phyloP scores from a whole-genome alignment of 2,797 vertebrate genomes.

The Oryzias dopingdopingensis region DNA sequence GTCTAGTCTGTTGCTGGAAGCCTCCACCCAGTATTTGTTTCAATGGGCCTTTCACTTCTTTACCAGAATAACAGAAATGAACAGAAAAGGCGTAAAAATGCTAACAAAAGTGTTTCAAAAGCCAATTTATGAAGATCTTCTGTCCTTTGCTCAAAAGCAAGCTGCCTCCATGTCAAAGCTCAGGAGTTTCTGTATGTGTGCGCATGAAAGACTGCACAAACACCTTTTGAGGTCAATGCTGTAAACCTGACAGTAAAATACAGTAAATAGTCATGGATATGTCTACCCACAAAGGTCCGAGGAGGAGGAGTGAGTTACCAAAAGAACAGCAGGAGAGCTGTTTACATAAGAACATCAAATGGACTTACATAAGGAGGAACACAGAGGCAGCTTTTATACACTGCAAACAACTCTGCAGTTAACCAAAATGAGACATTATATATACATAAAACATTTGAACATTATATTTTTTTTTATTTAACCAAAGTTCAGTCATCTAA shows the following conservation, averaged over 20 bases:
- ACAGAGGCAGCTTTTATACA: constrained; percentile 18
- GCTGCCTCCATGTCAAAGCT: constrained; percentile 27
- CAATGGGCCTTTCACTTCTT: constrained; percentile 14
- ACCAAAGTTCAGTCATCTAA: no score
- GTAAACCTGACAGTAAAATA: constrained; percentile 43
- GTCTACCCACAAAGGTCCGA: constrained; percentile 52
- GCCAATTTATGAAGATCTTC: constrained; percentile 17
- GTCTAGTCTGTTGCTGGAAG: constrained; percentile 2
- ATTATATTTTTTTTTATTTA: no score
- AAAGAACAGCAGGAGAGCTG: constrained; percentile 47
- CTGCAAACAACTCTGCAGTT: constrained; percentile 18
- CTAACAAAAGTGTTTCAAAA: constrained; percentile 6
- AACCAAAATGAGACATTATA: no score
- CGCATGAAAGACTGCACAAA: background rate
- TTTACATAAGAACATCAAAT: constrained; percentile 60
- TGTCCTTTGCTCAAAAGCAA: constrained; percentile 26
- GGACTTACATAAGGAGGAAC: constrained; percentile 49
- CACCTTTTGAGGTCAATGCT: constrained; percentile 21
- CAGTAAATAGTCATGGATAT: constrained; percentile 22
- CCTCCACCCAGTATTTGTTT: constrained; percentile 28
- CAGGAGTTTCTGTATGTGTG: constrained; percentile 13
- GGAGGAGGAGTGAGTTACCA: constrained; percentile 55
- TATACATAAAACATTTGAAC: no score
- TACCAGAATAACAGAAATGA: constrained; percentile 20
- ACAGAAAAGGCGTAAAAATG: constrained; percentile 6